phyloP scores from a whole-genome alignment of 1,140 invertebrate species.

The Mya arenaria region DNA sequence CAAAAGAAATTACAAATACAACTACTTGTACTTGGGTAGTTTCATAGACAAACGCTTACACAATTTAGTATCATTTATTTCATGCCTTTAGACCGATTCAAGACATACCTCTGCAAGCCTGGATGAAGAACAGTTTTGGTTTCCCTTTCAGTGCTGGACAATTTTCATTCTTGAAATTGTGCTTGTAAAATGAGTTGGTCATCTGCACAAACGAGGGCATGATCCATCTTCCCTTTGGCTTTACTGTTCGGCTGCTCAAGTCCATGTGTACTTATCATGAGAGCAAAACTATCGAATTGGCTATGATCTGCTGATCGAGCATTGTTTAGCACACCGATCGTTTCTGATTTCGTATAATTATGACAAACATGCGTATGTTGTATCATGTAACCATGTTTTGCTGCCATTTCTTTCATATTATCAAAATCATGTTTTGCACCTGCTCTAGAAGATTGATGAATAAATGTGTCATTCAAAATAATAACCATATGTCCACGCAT shows the following conservation, averaged over 20 bases:
- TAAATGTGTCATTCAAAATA: conserved; percentile 57
- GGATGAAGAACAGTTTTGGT: conserved; percentile 54
- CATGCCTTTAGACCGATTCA: no score
- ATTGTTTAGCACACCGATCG: background rate
- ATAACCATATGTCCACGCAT: conserved; percentile 55
- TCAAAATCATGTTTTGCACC: conserved; percentile 54
- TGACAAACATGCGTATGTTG: conserved; percentile 7
- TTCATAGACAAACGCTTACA: no score
- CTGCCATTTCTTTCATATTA: conserved; percentile 40
- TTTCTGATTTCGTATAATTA: conserved; percentile 14
- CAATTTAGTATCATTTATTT: no score
- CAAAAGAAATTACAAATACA: no score
- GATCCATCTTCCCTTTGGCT: conserved; percentile 10
- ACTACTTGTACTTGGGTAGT: no score
- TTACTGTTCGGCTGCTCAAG: conserved; percentile 20
- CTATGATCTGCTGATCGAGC: conserved; percentile 32
- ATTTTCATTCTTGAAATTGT: conserved; percentile 37
- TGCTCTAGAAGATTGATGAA: conserved; percentile 13
- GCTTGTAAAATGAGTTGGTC: conserved; percentile 28
- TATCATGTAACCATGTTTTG: conserved; percentile 40
- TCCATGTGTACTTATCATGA: conserved; percentile 58
- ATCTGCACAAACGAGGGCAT: conserved; percentile 25
- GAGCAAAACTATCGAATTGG: conserved; percentile 58
- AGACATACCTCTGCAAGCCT: conserved; percentile 50
- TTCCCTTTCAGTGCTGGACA: conserved; percentile 47